Evolutionary conservation across 2,797 vertebrate genomes (phyloP).

Genomic region (Momotus momota): DNA sequence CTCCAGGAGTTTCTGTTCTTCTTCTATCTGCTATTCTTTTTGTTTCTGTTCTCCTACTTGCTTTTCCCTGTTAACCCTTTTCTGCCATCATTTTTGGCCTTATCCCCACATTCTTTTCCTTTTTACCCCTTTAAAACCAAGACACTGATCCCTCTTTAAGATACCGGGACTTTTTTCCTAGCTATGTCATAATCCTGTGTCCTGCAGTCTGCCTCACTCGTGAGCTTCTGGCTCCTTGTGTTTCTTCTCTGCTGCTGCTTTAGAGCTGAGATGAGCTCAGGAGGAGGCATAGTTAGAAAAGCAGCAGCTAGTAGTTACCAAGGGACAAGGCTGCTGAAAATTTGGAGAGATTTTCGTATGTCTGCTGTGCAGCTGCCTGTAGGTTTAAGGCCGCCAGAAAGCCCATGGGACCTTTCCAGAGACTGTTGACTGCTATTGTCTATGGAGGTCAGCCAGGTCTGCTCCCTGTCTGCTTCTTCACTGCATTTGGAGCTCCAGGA

Average conservation of each 20-base stretch:
- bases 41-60: background rate
- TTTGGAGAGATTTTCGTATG: background rate
- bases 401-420: slow-evolving; percentile 5
- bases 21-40: background rate
- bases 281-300: background rate
- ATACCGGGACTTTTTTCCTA: background rate
- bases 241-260: background rate
- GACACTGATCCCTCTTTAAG: background rate
- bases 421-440: slow-evolving; percentile 47
- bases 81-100: background rate
- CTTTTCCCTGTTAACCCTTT: background rate
- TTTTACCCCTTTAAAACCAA: background rate
- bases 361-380: slow-evolving; percentile 34
- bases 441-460: slow-evolving; percentile 53
- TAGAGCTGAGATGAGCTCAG: background rate
- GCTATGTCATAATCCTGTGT: background rate
- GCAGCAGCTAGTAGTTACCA: slow-evolving; percentile 19
- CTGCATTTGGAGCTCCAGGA: slow-evolving; percentile 37
- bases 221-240: background rate
- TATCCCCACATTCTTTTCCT: background rate
- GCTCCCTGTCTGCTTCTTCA: background rate
- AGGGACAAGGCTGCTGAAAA: slow-evolving; percentile 19
- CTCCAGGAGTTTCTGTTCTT: background rate
- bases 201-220: background rate
- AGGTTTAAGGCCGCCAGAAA: slow-evolving; percentile 41